Percentiles rank a stretch among this genome's conserved stretches.
Evolutionary conservation across 1,140 invertebrate species (phyloP).

Genomic region (Drosophila leontia): DNA sequence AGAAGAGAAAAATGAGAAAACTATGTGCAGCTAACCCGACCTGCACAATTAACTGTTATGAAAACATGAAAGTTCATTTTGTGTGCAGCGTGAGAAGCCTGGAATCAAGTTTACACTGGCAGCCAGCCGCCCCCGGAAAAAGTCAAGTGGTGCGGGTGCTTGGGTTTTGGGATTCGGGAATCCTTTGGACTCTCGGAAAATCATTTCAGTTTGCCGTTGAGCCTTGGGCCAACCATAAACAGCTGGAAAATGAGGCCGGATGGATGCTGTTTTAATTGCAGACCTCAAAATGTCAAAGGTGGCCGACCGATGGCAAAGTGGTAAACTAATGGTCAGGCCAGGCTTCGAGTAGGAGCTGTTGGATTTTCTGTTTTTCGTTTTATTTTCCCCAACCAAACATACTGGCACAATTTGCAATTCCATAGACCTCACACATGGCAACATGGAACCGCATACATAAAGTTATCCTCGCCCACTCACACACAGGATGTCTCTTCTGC

Average conservation of each 20-base stretch:
- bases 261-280: constrained; percentile 17
- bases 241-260: constrained; percentile 4
- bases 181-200: neutral
- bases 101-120: constrained; percentile 2
- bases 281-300: constrained; percentile 26
- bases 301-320: neutral
- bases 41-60: constrained; percentile 10
- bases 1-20: neutral
- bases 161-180: neutral
- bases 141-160: constrained; percentile 1
- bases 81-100: neutral
- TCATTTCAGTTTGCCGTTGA: neutral
- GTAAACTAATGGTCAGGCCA: neutral
- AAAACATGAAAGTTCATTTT: constrained; percentile 10
- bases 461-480: constrained; percentile 1
- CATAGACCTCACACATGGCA: constrained; percentile 8
- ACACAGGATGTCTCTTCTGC: constrained; percentile 29
- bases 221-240: constrained; percentile 10
- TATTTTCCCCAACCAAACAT: neutral
- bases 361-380: constrained; percentile 19
- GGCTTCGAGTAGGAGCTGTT: neutral
- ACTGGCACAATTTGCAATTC: constrained; percentile 16
- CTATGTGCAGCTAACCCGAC: neutral
- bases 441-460: constrained; percentile 10
- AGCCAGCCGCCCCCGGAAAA: neutral